Conservation (phyloP, 2,888 invertebrate genomes). For the Drosophila eohydei region DNA sequence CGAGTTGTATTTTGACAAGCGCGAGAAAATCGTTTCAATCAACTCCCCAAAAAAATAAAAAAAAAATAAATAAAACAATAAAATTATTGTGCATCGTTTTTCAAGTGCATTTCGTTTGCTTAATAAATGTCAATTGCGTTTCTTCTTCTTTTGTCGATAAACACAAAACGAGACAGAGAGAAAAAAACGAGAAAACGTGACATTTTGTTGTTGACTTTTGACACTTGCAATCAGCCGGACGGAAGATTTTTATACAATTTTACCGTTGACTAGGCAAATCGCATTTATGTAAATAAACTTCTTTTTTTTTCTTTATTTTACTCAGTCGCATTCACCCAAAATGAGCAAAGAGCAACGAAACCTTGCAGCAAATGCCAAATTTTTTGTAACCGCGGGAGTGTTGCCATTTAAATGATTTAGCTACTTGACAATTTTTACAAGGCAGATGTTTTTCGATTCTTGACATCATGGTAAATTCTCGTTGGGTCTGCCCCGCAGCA, state of each 20-base stretch:
- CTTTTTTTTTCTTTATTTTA: slow-evolving; percentile 9
- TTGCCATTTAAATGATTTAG: slow-evolving; percentile 49
- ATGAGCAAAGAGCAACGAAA: slow-evolving; percentile 22
- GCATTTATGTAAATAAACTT: slow-evolving; percentile 57
- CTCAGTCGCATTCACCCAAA: slow-evolving; percentile 14
- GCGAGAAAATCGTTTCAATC: slow-evolving; percentile 70
- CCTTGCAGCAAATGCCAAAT: slow-evolving; percentile 68
- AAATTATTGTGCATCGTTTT: slow-evolving; percentile 40
- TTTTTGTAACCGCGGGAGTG: slow-evolving; percentile 55
- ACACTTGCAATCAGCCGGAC: slow-evolving; percentile 70
- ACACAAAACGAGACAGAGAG: slow-evolving; percentile 25
- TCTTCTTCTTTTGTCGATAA: slow-evolving; percentile 31
- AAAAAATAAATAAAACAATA: slow-evolving; percentile 1
- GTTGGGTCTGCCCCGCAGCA: slow-evolving; percentile 12
- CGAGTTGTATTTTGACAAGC: slow-evolving; percentile 66
- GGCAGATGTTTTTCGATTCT: slow-evolving; percentile 38
- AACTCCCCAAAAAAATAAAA: slow-evolving; percentile 16
- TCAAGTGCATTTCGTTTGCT: slow-evolving; percentile 62
- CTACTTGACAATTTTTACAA: slow-evolving; percentile 35
- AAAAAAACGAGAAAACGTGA: slow-evolving; percentile 72
- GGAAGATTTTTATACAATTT: slow-evolving; percentile 63
- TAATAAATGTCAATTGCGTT: slow-evolving; percentile 74
- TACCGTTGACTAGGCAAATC: slow-evolving; percentile 45
- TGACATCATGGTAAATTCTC: slow-evolving; percentile 17
- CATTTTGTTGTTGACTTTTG: slow-evolving; percentile 78